A percentile compares a stretch with the other conserved stretches of the same genome.
Evolutionary conservation across 2,888 invertebrate species (phyloP).

Genomic region (Apantesis nais): DNA sequence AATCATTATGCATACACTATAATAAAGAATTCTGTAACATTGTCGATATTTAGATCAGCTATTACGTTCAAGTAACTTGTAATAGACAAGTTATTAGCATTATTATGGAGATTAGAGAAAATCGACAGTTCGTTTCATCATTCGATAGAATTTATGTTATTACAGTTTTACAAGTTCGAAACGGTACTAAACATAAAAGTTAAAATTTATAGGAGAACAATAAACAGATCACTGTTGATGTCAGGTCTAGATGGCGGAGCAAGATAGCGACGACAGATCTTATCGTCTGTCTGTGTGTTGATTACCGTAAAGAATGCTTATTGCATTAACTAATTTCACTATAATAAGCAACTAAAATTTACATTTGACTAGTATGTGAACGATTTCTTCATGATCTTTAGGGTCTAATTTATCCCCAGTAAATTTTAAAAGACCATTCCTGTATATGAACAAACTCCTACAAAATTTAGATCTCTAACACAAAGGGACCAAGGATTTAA

Average conservation of each 20-base stretch:
- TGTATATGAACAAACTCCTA: too few species aligned
- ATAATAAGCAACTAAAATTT: background rate
- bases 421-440: too few species aligned
- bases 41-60: constrained; percentile 77
- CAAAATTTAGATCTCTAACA: too few species aligned
- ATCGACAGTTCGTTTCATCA: constrained; percentile 69
- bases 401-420: too few species aligned
- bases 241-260: constrained; percentile 47
- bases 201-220: constrained; percentile 46
- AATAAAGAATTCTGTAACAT: constrained; percentile 73
- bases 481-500: too few species aligned
- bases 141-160: constrained; percentile 53
- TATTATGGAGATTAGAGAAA: constrained; percentile 72
- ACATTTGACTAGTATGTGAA: too few species aligned
- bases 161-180: constrained; percentile 40
- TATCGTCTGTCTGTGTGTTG: constrained; percentile 26
- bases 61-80: constrained; percentile 78
- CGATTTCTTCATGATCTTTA: too few species aligned
- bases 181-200: constrained; percentile 30
- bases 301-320: constrained; percentile 24
- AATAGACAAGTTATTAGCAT: constrained; percentile 78
- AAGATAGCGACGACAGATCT: constrained; percentile 38
- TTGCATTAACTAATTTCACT: background rate
- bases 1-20: constrained; percentile 69
- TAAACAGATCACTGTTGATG: constrained; percentile 42